These are phyloP conservation scores for Chironomus tepperi DNA, from an alignment of 1,140 invertebrate genomes.

Conservation along the genomic window DNA sequence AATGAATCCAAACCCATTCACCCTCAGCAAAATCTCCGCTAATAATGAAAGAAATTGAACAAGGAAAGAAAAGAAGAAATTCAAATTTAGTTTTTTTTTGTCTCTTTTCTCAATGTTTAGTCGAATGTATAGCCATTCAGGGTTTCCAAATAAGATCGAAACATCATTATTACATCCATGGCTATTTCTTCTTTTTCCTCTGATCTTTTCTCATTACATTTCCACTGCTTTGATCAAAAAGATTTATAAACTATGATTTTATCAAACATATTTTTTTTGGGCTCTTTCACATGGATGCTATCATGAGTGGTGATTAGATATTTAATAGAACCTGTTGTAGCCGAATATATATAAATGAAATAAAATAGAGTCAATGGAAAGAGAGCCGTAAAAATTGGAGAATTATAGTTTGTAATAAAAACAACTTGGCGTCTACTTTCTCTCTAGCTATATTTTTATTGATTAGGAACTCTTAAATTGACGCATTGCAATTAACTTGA, in stretches of 20 bases:
- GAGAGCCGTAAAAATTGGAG: not conserved
- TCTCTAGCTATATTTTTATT: conserved; percentile 12
- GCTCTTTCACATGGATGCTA: not conserved
- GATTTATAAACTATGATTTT: conserved; percentile 15
- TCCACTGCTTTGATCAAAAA: not conserved
- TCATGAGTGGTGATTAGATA: conserved; percentile 20
- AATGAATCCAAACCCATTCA: too few species aligned
- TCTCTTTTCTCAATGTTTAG: not conserved
- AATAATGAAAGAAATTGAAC: too few species aligned
- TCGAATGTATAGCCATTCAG: not conserved
- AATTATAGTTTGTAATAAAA: conserved; percentile 19
- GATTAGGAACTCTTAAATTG: conserved; percentile 17
- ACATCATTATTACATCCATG: not conserved
- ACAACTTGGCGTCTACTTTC: conserved; percentile 21
- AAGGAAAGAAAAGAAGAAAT: not conserved
- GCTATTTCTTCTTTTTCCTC: too few species aligned
- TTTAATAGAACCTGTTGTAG: conserved; percentile 24
- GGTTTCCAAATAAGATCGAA: not conserved
- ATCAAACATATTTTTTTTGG: conserved; percentile 13
- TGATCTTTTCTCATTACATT: too few species aligned
- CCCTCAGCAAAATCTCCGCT: too few species aligned
- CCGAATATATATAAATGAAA: not conserved
- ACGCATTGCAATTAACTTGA: conserved; percentile 20
- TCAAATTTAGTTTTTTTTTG: not conserved
- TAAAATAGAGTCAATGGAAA: not conserved